These are phyloP conservation scores for Apantesis nais DNA, from an alignment of 2,888 invertebrate genomes.

Conservation along the genomic window DNA sequence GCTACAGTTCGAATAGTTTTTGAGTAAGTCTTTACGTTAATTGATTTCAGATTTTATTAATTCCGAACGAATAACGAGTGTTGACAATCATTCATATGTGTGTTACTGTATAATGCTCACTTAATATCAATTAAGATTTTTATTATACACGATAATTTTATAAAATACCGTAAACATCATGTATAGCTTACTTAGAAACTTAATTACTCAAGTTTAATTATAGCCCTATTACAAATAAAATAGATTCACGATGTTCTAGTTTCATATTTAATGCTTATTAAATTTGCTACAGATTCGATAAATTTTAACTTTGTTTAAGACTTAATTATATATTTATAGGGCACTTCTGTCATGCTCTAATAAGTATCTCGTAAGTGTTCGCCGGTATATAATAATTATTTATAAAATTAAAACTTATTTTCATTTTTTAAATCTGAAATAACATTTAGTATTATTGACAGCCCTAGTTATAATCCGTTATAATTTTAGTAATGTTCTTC, in stretches of 20 bases:
- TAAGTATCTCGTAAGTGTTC: no score
- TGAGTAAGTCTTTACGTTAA: no score
- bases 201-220: not conserved
- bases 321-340: not conserved
- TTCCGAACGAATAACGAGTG: no score
- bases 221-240: not conserved
- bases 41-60: no score
- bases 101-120: no score
- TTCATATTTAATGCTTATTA: not conserved
- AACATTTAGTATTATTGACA: not conserved
- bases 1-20: no score
- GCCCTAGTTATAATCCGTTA: not conserved
- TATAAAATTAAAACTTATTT: not conserved
- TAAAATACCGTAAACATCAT: not conserved
- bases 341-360: not conserved
- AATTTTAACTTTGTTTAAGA: not conserved
- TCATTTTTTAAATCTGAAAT: not conserved
- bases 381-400: not conserved
- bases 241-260: not conserved
- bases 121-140: not conserved
- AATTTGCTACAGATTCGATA: no score
- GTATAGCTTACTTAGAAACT: not conserved
- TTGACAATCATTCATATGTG: no score
- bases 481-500: not conserved
- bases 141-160: not conserved